Conservation (phyloP, 2,797 vertebrate genomes). For the Meda fulgida region DNA sequence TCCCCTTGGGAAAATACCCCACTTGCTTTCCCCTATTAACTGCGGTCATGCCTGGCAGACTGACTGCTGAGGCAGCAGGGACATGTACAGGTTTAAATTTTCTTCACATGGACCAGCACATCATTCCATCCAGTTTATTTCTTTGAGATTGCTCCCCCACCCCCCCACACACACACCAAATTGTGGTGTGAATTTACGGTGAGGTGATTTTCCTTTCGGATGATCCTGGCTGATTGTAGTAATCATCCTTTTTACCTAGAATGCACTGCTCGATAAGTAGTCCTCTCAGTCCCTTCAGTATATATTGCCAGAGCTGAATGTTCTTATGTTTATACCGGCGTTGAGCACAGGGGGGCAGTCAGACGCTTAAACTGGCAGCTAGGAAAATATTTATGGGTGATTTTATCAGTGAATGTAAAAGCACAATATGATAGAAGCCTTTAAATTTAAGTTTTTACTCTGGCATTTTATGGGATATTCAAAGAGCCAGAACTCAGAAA, state of each 20-base stretch:
- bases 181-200: slow-evolving; percentile 33
- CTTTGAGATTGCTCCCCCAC: slow-evolving; percentile 47
- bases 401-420: not conserved
- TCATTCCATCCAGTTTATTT: slow-evolving; percentile 52
- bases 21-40: slow-evolving; percentile 49
- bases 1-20: slow-evolving; percentile 47
- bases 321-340: not conserved
- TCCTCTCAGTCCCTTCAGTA: slow-evolving; percentile 2
- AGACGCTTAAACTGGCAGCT: not conserved
- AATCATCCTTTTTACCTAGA: slow-evolving; percentile 42
- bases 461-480: not conserved
- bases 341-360: slow-evolving; percentile 36
- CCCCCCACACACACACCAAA: no score
- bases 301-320: slow-evolving; percentile 12
- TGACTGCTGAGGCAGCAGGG: slow-evolving; percentile 59
- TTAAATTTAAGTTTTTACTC: not conserved
- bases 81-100: slow-evolving; percentile 57
- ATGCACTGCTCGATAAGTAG: not conserved
- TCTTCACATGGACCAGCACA: slow-evolving; percentile 56
- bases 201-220: slow-evolving; percentile 21
- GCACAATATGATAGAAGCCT: not conserved
- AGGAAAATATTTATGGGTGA: not conserved
- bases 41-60: slow-evolving; percentile 46
- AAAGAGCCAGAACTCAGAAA: not conserved
- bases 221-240: slow-evolving; percentile 33